Evolutionary conservation across 2,797 vertebrate genomes (phyloP), one percentile per base, ranked within the genome.

Genomic region (Syndactyla subalaris): DNA sequence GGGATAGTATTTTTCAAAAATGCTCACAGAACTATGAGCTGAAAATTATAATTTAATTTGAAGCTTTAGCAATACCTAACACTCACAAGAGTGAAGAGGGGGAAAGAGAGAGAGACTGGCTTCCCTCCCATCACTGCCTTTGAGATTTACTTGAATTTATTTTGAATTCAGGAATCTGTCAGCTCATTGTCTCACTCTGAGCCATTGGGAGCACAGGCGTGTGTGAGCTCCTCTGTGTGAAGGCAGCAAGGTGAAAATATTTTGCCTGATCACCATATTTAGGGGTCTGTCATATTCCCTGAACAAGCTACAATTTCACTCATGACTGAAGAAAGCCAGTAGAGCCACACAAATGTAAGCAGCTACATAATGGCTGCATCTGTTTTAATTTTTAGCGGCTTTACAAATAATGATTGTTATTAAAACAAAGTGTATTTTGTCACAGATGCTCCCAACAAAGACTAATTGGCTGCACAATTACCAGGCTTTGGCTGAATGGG

Each of bases 241-340:
- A 94, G 73, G 92, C 90, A 94, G 89, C 36, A 11, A 5, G 62
- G 32, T 93, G 93, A 96, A 95, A 94, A 93, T 72, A 94, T 94
- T 97, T 92, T 91, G 91, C 87, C 90, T 93, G 52, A 94, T 95
- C 92, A 77, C 90, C 92, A 84, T 91, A 95, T 93, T 95, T 73
- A 96, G 70, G 61, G 86, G 34, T 62, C 83, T 96, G 85, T 86
- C 68, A 66, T 92, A 94, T 74, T 96, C 95, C 87, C 93, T 36
- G 41, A 96, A 92, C 92, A 95, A 94, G 91, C 87, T 91, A 91
- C 92, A 94, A 92, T 96, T 96, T 96, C 92, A 96, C 84, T 92
- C 92, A 75, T 93, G 94, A 90, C 75, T 95, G 88, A 79, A 80
- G 85, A 75, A 94, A 95, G 72, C 85, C 22, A 7, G 92, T 89